Evolutionary conservation across 2,797 vertebrate genomes (phyloP), one percentile per base, ranked within the genome.

Genomic region (Microctenopoma lineatum): DNA sequence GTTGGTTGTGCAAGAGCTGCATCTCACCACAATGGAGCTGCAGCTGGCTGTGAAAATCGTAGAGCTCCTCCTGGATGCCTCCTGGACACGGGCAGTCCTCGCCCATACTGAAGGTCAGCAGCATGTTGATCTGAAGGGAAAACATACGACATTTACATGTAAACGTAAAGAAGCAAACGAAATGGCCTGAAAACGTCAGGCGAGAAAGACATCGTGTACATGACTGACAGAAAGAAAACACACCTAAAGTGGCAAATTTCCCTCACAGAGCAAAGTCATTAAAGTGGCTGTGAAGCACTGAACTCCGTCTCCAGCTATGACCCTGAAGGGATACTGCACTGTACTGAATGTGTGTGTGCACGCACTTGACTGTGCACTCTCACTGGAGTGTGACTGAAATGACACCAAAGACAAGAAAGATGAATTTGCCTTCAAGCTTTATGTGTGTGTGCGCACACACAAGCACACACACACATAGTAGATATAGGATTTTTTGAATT

Each of bases 81-180:
- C 95, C 91, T n/a, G 98, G 98, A 84, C 98, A 99, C 0, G 97
- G 97, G 73, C 97, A 99, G 84, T 98, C 96, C 44, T 98, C 97
- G 18, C 97, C 96, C 81, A 92, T 89, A 88, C 96, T 96, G 91
- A 99, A 99, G 86, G 96, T 98, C 80, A 99, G 90, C 70, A 99
- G 91, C 96, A 98, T 99, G 90, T 99, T 99, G 85, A 99, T 98
- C 98, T 99, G 83, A 63, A 92, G 92, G 51, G 62, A 77, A 64
- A 83, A 86, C 53, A 88, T 57, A 63, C 12, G 1, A 65, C 58
- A 29, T 70, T 9, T 14, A 59, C 14, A 36, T 3, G 41, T 21
- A 45, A 18, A 46, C 16, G 7, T 14, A 45, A 7, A 42, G 41
- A 7, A 44, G 15, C 1, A 46, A 14, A 13, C 11, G 4, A 18